Evolutionary conservation across 2,888 invertebrate species (phyloP).

Genomic region (Drosophila acutilabella): DNA sequence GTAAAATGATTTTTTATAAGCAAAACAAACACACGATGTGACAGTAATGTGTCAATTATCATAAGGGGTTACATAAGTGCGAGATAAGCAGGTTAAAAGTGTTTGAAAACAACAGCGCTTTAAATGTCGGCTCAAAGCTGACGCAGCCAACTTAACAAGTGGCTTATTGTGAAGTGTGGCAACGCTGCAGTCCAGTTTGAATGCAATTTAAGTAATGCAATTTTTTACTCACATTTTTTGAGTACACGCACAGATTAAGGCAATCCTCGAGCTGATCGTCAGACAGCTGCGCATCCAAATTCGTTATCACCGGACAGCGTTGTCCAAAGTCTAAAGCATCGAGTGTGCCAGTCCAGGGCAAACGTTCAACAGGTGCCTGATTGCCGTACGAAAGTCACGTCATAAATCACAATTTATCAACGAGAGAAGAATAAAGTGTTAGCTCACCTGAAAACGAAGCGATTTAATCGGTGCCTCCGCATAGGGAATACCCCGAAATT

Average conservation of each 20-base stretch:
- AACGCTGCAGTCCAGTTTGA: neutral
- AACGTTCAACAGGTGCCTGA: conserved; percentile 78
- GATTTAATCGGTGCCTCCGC: conserved; percentile 81
- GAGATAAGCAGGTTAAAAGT: neutral
- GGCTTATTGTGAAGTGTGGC: neutral
- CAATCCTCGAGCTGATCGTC: conserved; percentile 83
- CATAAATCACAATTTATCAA: conserved; percentile 35
- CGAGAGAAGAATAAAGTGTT: conserved; percentile 13
- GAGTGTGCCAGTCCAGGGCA: conserved; percentile 77
- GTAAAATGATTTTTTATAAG: neutral
- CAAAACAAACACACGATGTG: neutral
- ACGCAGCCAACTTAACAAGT: neutral
- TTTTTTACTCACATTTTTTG: conserved; percentile 84
- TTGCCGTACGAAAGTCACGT: conserved; percentile 1
- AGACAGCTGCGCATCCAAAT: conserved; percentile 52
- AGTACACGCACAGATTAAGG: conserved; percentile 83
- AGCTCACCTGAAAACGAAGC: conserved; percentile 79
- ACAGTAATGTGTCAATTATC: neutral
- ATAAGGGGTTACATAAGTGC: neutral
- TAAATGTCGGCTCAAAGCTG: neutral
- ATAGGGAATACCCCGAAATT: conserved; percentile 83
- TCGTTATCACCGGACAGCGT: conserved; percentile 82
- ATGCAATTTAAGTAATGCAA: too few relatives aligned
- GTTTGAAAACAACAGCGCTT: neutral
- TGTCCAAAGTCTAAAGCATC: conserved; percentile 79